Evolutionary conservation across 2,888 invertebrate species (phyloP), one percentile per base, ranked within the genome.

Genomic region (Allygus modestus): DNA sequence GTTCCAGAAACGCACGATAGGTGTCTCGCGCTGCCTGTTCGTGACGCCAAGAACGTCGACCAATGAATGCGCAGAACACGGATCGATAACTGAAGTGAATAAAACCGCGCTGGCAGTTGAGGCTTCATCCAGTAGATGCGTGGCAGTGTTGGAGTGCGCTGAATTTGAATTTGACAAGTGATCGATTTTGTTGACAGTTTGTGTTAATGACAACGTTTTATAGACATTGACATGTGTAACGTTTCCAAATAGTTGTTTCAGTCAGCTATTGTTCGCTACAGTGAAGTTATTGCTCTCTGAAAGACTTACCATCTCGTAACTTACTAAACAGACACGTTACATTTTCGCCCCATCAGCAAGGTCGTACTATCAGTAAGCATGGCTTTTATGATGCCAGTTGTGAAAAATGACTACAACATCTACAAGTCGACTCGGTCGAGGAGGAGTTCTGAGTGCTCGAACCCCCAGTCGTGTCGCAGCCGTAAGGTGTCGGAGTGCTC

Each of bases 331-430:
- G 15, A 65, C 58, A 15, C 31, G 31, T 65, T 15, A 23, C 65
- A 31, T 65, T 23, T 65, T 28, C 58, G 1, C 65, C 15, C 20
- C 20, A 54, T 65, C 65, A 31, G 28, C 31, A 65, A 65, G 65
- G 65, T 65, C 31, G 65, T 4, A 65, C 31, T 28, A 65, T 65
- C 65, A 65, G 65, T 65, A 65, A 65, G 65, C 65, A 97, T 97
- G 97, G 97, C 97, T 93, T 97, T 97, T 92, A 97, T 97, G 97
- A 97, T 97, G 96, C 97, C 97, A 85, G 97, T 97, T 87, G 94
- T 97, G 92, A 97, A 97, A 92, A 97, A 97, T 92, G 97, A 97
- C 91, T 97, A 96, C 94, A 96, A 97, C 91, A 97, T 97, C 89
- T 97, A 97, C 93, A 96, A 96, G 92, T 95, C 96, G 87, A 94